Conservation (phyloP, 2,888 invertebrate genomes). For the Brachyopa scutellaris region DNA sequence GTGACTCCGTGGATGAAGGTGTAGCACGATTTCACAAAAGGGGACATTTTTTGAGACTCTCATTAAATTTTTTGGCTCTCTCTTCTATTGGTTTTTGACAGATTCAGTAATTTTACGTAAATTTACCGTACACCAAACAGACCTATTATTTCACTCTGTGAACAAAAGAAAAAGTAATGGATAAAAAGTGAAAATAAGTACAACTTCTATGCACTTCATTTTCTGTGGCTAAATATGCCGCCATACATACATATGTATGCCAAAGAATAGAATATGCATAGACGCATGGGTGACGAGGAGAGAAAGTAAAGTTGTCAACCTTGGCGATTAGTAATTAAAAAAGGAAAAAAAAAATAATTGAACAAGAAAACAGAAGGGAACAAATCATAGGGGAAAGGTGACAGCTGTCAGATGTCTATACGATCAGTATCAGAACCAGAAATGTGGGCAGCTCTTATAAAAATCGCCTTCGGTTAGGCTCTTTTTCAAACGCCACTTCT, state of each 20-base stretch:
- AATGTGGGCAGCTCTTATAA: slow-evolving; percentile 35
- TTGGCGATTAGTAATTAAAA: slow-evolving; percentile 45
- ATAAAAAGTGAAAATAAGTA: no score
- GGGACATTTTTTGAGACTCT: no score
- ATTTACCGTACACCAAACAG: no score
- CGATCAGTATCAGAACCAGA: slow-evolving; percentile 21
- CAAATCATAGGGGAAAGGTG: slow-evolving; percentile 28
- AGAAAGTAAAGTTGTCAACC: slow-evolving; percentile 67
- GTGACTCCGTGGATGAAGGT: no score
- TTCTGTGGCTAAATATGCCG: not conserved
- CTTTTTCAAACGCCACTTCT: slow-evolving; percentile 11
- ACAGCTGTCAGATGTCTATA: slow-evolving; percentile 56
- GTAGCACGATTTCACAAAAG: no score
- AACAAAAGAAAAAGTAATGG: no score
- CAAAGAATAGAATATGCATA: slow-evolving; percentile 35
- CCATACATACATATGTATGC: not conserved
- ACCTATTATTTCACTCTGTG: no score
- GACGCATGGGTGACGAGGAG: not conserved
- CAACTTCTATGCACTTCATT: not conserved
- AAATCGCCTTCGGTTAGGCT: slow-evolving; percentile 20
- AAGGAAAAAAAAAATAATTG: not conserved
- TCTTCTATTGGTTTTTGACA: no score
- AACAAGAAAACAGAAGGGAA: not conserved
- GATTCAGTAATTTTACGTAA: no score
- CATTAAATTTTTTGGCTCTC: no score